Evolutionary conservation across 2,113 vertebrate species (phyloP).

Genomic region (Rhabdornis inornatus): DNA sequence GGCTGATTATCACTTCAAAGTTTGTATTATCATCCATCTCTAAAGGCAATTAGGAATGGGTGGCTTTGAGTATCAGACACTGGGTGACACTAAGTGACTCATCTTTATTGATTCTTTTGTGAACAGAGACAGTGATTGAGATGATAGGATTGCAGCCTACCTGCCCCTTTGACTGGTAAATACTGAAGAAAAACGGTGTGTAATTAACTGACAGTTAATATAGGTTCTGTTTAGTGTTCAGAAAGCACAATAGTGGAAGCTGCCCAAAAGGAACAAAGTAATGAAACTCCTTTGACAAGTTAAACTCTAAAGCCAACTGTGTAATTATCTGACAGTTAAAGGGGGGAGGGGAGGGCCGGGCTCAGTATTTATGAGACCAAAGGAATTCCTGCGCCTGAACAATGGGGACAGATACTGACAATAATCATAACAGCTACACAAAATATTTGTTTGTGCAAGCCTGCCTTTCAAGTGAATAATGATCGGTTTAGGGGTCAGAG

Average conservation of each 20-base stretch:
- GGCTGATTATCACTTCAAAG: slow-evolving; percentile 90
- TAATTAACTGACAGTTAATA: slow-evolving; percentile 93
- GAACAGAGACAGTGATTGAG: slow-evolving; percentile 84
- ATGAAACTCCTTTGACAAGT: slow-evolving; percentile 76
- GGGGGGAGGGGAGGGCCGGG: slow-evolving; percentile 47
- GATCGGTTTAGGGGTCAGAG: not conserved
- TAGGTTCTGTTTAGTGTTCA: slow-evolving; percentile 86
- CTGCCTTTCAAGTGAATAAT: not conserved
- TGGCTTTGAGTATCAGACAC: slow-evolving; percentile 86
- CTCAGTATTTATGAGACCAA: slow-evolving; percentile 64
- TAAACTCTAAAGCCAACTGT: slow-evolving; percentile 81
- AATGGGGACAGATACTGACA: slow-evolving; percentile 61
- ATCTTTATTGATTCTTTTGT: slow-evolving; percentile 88
- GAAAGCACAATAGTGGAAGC: slow-evolving; percentile 76
- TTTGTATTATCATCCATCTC: slow-evolving; percentile 87
- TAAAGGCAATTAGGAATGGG: slow-evolving; percentile 92
- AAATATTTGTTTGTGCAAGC: slow-evolving; percentile 62
- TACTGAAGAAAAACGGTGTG: slow-evolving; percentile 86
- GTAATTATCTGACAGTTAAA: slow-evolving; percentile 75
- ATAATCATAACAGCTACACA: slow-evolving; percentile 60
- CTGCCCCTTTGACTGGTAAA: slow-evolving; percentile 88
- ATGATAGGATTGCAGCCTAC: slow-evolving; percentile 78
- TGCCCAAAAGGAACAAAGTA: slow-evolving; percentile 77
- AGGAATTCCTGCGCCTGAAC: slow-evolving; percentile 65
- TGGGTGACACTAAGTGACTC: slow-evolving; percentile 84